Base-by-base conservation (phyloP, 1,140 invertebrate species). In the Diabrotica virgifera region DNA sequence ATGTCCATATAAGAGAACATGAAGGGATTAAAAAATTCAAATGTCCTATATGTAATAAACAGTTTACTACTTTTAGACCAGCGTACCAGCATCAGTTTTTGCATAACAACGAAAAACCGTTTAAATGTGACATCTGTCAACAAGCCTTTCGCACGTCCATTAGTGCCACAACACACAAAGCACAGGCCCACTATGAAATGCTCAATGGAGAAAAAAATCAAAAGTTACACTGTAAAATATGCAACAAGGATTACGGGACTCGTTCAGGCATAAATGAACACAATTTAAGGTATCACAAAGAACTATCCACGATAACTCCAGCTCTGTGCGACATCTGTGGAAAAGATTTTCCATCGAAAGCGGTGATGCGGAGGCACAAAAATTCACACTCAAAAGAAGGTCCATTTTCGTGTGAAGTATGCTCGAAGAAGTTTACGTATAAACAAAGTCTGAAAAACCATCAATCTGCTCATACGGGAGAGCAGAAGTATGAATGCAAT, bases 111-210 rank as follows among this genome's bases (percentile, higher is more conserved):
- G 36, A 58, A 58, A 58, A 5, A 5, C n/a, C 24, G 24, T 56
- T 0, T 80, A 80, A 66, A 65, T 80, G 67, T 9, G 35, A 58
- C 38, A n/a, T 58, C 10, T 58, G 56, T 36, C 35, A 58, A 37
- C 36, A 58, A 36, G 10, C n/a, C 5, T 58, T 37, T 9, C n/a
- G 6, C 40, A 10, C 40, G 4, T 46, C 40, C n/a, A 10, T 10
- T 46, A 10, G 3, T 2, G 8, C n/a, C 3, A 46, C 3, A 46
- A n/a, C 4, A 2, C 40, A 46, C 6, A 46, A 46, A n/a, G 6
- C 8, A 5, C 4, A n/a, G n/a, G n/a, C 24, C 4, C 40, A 46
- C n/a, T 46, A 46, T 46, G 40, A 46, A 46, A 46, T n/a, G 8
- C 40, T 46, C 8, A n/a, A 3, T n/a, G 40, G n/a, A 10, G 4